phyloP scores from a whole-genome alignment of 2,888 invertebrate genomes.

The Perizoma flavofasciatum region DNA sequence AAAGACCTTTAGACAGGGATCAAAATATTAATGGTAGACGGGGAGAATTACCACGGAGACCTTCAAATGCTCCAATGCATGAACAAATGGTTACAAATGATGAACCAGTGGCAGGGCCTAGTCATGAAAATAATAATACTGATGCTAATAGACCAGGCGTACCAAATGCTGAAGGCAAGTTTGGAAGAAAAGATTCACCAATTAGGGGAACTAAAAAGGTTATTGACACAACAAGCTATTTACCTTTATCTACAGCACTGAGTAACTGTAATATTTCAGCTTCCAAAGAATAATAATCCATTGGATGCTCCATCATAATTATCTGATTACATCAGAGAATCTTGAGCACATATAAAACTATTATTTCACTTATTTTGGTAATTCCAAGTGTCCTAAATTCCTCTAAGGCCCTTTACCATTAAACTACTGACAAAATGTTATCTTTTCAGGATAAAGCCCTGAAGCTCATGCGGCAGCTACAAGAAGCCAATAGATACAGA shows the following conservation, averaged over 20 bases:
- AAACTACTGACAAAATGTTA: too few species aligned
- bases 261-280: too few species aligned
- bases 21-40: slow-evolving; percentile 89
- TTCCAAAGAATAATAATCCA: too few species aligned
- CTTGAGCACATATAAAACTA: too few species aligned
- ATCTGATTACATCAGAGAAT: too few species aligned
- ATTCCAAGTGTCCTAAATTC: too few species aligned
- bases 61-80: slow-evolving; percentile 50
- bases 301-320: too few species aligned
- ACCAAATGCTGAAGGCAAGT: slow-evolving; percentile 52
- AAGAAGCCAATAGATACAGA: slow-evolving; percentile 78
- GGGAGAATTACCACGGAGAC: slow-evolving; percentile 80
- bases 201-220: slow-evolving; percentile 68
- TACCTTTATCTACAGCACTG: too few species aligned
- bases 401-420: too few species aligned
- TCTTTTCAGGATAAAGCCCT: slow-evolving; percentile 72
- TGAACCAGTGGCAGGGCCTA: slow-evolving; percentile 77
- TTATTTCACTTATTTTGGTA: too few species aligned
- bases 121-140: slow-evolving; percentile 64
- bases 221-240: background rate
- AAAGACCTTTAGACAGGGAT: slow-evolving; percentile 85
- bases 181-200: slow-evolving; percentile 67
- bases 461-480: slow-evolving; percentile 77
- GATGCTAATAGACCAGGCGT: slow-evolving; percentile 40
- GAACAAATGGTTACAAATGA: slow-evolving; percentile 46